Base-by-base conservation (phyloP, 2,113 vertebrate species). In the Cavia aperea region DNA sequence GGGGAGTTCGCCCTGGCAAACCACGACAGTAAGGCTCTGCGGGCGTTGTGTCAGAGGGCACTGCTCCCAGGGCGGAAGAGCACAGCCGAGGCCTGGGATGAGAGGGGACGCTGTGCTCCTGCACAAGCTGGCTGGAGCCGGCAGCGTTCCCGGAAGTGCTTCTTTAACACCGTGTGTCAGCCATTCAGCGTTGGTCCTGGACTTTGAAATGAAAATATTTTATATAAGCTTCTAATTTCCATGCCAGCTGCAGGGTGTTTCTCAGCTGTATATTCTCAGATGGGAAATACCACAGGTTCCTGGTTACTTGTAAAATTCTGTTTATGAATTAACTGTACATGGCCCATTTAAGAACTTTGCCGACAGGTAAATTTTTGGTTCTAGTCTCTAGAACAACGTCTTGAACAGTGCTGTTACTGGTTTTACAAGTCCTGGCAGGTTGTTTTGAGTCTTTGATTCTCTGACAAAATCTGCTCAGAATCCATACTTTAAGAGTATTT, bases 1-100 rank as follows among this genome's bases (percentile, higher is more conserved):
- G 99, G 99, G 0, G 99, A 99, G 96, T 99, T 99, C 94, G 98
- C 98, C 54, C 95, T 99, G 98, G 99, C 98, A 11, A 98, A 98
- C 95, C 99, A 99, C 81, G 99, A 99, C 97, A 99, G 99, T 99
- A 98, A 98, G 99, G 96, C 23, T 88, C 70, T 56, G 65, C 31
- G 39, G 39, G 39, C 39, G 56, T 78, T 90, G 29, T 90, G 54
- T 33, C 18, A 4, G 4, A 4, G 81, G 62, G 26, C 4, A 0
- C n/a, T 15, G 1, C 62, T 63, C 54, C 24, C 33, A 51, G 54
- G 33, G 6, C 26, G 29, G 43, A 14, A 31, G 5, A 54, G 29
- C 7, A 26, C 19, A 58, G 73, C 75, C 66, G 54, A 79, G 54
- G 54, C 26, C 49, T 51, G 0, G 5, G 33, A 19, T 82, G 36